Evolutionary conservation across 1,140 invertebrate species (phyloP), one percentile per base, ranked within the genome.

Genomic region (Acromyrmex charruanus): DNA sequence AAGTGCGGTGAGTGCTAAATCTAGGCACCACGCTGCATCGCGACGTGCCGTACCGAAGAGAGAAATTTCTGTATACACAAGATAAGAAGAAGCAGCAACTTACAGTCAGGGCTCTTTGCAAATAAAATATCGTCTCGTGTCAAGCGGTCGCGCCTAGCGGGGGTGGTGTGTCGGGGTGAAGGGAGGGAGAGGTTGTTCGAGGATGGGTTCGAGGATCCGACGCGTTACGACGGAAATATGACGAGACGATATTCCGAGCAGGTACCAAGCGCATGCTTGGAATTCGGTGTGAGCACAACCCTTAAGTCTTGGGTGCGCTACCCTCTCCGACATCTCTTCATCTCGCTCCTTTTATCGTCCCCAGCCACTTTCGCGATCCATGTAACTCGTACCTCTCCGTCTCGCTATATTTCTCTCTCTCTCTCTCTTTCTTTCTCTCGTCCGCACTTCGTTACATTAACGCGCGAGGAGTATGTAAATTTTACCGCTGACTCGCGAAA

Each of bases 61-160:
- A 85, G 87, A 89, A 92, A 92, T 93, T 91, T 89, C 92, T 92
- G 92, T 91, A 90, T 91, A 92, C 90, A 89, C 89, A 88, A 92
- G 92, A 93, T 93, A 93, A 93, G 92, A 90, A 87, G 90, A 88
- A 71, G 66, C 79, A 63, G 85, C 87, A 90, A 90, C 85, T 81
- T 89, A 87, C 89, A 89, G 87, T 49, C 72, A 49, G 35, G 65
- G 65, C 82, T 89, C 92, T 90, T 92, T 92, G 90, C 92, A 92
- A 93, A 93, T 93, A 93, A 93, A 93, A 93, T 93, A 93, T 93
- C 90, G 90, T 69, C 89, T 87, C 75, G 71, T 87, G 90, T 91
- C 89, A 89, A 81, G 58, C 71, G 66, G 84, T 85, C 66, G 77
- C 75, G 49, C 35, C 61, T 31, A 39, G 58, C 21, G 63, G 9